Conservation (phyloP, 2,888 invertebrate genomes). For the Teleogryllus oceanicus region DNA sequence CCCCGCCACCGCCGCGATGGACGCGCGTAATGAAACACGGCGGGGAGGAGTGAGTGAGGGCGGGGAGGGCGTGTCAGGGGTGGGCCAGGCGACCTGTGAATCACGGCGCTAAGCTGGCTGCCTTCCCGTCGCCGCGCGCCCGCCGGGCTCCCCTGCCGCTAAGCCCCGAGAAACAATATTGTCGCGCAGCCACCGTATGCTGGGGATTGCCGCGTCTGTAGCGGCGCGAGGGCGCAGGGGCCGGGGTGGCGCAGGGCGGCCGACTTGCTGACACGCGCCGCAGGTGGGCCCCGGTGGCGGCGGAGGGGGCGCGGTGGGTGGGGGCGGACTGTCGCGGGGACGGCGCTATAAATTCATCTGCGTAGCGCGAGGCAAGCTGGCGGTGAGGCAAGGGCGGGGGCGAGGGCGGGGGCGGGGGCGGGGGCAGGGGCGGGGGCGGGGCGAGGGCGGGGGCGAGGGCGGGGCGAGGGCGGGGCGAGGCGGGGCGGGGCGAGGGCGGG, state of each 20-base stretch:
- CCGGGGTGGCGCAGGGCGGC: neutral
- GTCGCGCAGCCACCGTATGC: slow-evolving; percentile 37
- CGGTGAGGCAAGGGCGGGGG: too few relatives aligned
- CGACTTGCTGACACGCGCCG: neutral
- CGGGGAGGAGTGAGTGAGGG: neutral
- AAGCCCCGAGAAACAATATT: slow-evolving; percentile 39
- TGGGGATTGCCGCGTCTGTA: slow-evolving; percentile 35
- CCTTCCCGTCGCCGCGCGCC: slow-evolving; percentile 31
- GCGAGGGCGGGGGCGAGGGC: too few relatives aligned
- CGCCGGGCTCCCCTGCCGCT: slow-evolving; percentile 32
- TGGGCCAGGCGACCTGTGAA: slow-evolving; percentile 22
- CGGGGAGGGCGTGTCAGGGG: neutral
- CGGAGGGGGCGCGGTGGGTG: too few relatives aligned
- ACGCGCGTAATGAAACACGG: neutral
- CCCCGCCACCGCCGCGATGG: neutral
- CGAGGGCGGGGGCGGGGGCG: too few relatives aligned
- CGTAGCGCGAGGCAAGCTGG: too few relatives aligned
- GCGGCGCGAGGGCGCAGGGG: neutral
- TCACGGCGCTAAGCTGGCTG: slow-evolving; percentile 28
- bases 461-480: too few relatives aligned
- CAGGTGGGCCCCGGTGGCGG: neutral
- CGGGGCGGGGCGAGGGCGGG: too few relatives aligned
- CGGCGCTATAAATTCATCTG: too few relatives aligned
- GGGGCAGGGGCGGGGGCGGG: too few relatives aligned
- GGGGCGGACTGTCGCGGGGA: too few relatives aligned